phyloP scores from a whole-genome alignment of 2,797 vertebrate species.

The Pyrocephalus nanus region DNA sequence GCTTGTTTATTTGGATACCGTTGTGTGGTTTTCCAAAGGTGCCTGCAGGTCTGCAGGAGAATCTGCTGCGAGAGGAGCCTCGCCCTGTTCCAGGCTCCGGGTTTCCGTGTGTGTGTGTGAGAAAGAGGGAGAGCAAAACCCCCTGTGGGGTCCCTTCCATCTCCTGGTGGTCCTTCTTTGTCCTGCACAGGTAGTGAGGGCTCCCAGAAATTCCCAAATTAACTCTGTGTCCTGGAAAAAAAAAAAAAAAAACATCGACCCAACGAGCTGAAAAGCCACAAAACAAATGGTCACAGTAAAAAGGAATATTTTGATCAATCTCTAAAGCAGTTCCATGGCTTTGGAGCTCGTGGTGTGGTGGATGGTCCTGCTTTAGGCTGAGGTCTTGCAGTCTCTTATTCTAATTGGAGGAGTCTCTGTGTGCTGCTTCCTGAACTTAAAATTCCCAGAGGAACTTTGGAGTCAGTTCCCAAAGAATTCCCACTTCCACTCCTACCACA shows the following conservation, averaged over 20 bases:
- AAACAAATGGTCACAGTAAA: not conserved
- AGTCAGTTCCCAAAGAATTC: not conserved
- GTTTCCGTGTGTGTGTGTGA: not conserved
- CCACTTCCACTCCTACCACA: not conserved
- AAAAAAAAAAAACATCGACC: not conserved
- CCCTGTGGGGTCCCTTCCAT: not conserved
- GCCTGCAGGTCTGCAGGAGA: not conserved
- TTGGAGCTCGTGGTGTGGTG: not conserved
- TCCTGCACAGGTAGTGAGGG: not conserved
- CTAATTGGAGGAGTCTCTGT: not conserved
- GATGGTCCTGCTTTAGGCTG: not conserved
- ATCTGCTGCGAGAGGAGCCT: not conserved
- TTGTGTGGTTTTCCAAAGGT: not conserved
- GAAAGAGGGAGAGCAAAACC: not conserved
- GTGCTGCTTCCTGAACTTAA: not conserved
- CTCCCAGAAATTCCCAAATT: not conserved
- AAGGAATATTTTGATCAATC: not conserved
- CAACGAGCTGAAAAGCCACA: not conserved
- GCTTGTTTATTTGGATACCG: not conserved
- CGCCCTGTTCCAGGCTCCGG: not conserved
- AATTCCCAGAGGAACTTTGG: not conserved
- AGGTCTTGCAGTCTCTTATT: not conserved
- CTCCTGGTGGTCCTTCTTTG: not conserved
- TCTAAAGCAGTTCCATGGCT: not conserved
- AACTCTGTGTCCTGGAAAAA: not conserved